These are phyloP conservation scores for Syngnathus typhle DNA, from an alignment of 2,113 vertebrate genomes.

Conservation along the genomic window DNA sequence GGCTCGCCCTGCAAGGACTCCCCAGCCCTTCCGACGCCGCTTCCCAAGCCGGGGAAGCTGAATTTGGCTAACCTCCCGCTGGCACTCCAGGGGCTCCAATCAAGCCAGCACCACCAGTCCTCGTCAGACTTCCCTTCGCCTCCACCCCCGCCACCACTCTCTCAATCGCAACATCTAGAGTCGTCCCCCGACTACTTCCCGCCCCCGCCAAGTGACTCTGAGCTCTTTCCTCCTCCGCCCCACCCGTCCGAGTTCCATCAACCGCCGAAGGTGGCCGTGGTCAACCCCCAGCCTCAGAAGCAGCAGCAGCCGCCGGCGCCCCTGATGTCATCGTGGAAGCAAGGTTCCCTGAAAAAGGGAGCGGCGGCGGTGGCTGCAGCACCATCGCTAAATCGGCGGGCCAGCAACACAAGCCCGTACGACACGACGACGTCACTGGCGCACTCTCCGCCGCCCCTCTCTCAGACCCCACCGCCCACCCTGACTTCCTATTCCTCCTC, in stretches of 20 bases:
- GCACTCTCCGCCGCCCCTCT: slow-evolving; percentile 57
- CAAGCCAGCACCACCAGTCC: slow-evolving; percentile 63
- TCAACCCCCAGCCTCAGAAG: slow-evolving; percentile 88
- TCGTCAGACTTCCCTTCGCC: slow-evolving; percentile 82
- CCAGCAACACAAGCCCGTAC: slow-evolving; percentile 73
- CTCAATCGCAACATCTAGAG: slow-evolving; percentile 71
- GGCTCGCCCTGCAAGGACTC: slow-evolving; percentile 79
- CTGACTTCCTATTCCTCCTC: slow-evolving; percentile 54
- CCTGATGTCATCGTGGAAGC: slow-evolving; percentile 71
- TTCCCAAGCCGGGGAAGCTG: slow-evolving; percentile 90
- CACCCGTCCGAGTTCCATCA: slow-evolving; percentile 77
- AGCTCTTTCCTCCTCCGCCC: slow-evolving; percentile 82
- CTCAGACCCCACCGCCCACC: slow-evolving; percentile 65
- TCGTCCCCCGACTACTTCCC: slow-evolving; percentile 67
- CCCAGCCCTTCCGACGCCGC: slow-evolving; percentile 68
- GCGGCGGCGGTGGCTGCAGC: slow-evolving; percentile 59
- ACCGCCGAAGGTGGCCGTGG: slow-evolving; percentile 87
- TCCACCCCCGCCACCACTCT: slow-evolving; percentile 74
- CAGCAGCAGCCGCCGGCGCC: slow-evolving; percentile 19
- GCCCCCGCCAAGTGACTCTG: slow-evolving; percentile 79
- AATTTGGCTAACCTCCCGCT: slow-evolving; percentile 81
- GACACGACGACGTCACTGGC: slow-evolving; percentile 38
- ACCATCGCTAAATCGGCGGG: slow-evolving; percentile 78
- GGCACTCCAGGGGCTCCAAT: slow-evolving; percentile 73
- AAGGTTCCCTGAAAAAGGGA: slow-evolving; percentile 79